A percentile compares a stretch with the other conserved stretches of the same genome.
Evolutionary conservation across 2,113 vertebrate species (phyloP).

Genomic region (Steatornis caripensis): DNA sequence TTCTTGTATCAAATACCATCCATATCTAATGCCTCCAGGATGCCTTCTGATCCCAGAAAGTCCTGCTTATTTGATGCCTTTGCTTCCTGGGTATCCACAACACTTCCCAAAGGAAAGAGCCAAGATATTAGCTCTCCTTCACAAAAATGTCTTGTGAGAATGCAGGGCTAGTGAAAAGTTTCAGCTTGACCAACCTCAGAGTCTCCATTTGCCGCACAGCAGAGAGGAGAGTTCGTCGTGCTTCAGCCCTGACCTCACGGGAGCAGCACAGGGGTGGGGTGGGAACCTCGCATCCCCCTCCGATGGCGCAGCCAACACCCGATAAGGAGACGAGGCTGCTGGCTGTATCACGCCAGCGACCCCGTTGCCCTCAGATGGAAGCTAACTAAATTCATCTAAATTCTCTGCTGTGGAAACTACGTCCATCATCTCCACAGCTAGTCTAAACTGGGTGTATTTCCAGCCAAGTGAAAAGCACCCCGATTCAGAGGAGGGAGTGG

Average conservation of each 20-base stretch:
- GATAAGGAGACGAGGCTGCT: not conserved
- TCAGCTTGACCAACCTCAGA: not conserved
- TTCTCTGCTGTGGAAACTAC: not conserved
- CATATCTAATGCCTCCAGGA: constrained; percentile 66
- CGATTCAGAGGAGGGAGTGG: not conserved
- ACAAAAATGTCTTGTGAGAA: not conserved
- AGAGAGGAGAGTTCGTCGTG: not conserved
- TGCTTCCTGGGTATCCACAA: not conserved
- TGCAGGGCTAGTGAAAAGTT: accelerated
- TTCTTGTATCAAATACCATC: constrained; percentile 52
- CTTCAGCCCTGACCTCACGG: not conserved
- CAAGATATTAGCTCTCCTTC: constrained; percentile 22
- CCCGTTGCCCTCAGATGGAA: not conserved
- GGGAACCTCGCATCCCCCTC: not conserved
- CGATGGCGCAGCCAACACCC: not conserved
- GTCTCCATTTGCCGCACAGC: not conserved
- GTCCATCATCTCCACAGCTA: not conserved
- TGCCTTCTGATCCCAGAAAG: constrained; percentile 49
- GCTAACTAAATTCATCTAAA: not conserved
- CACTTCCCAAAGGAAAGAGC: constrained; percentile 27
- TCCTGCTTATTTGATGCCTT: constrained; percentile 31
- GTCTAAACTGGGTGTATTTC: not conserved
- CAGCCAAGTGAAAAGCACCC: not conserved
- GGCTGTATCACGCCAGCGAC: accelerated
- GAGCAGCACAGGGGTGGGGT: not conserved